Conservation (phyloP, 2,113 vertebrate species). For the Bostrychus sinensis region DNA sequence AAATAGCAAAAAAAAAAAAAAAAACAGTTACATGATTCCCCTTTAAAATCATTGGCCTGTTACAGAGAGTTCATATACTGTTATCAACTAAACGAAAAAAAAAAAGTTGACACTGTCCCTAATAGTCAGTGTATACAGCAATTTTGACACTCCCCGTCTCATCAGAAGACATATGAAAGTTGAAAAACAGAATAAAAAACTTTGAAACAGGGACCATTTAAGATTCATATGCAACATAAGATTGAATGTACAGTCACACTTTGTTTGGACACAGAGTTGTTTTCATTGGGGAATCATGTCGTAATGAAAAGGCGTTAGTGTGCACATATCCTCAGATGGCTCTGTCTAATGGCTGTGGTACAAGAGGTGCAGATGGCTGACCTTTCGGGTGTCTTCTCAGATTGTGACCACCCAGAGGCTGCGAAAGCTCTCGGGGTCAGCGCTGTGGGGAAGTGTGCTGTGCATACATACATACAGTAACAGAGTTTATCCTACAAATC, state of each 20-base stretch:
- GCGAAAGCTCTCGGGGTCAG: constrained; percentile 37
- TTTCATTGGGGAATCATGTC: neutral
- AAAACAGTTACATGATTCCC: too few relatives aligned
- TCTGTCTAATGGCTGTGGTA: constrained; percentile 43
- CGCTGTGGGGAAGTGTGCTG: neutral
- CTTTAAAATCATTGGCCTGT: too few relatives aligned
- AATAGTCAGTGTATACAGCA: too few relatives aligned
- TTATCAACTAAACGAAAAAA: too few relatives aligned
- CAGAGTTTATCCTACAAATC: neutral
- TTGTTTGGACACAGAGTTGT: neutral
- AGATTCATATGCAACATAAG: too few relatives aligned
- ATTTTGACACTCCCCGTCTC: too few relatives aligned
- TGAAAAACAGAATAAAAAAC: too few relatives aligned
- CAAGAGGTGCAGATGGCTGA: constrained; percentile 70
- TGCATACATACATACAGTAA: constrained; percentile 1
- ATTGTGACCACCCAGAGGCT: constrained; percentile 36
- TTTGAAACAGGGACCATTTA: too few relatives aligned
- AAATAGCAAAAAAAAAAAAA: too few relatives aligned
- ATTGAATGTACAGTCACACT: neutral
- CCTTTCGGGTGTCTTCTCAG: constrained; percentile 56
- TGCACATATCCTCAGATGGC: neutral
- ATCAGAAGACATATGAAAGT: too few relatives aligned
- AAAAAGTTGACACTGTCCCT: too few relatives aligned
- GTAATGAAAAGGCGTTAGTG: neutral
- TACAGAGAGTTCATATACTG: too few relatives aligned